These are phyloP conservation scores for Microcebus tavaratra DNA, from an alignment of 2,113 vertebrate genomes.

Conservation along the genomic window DNA sequence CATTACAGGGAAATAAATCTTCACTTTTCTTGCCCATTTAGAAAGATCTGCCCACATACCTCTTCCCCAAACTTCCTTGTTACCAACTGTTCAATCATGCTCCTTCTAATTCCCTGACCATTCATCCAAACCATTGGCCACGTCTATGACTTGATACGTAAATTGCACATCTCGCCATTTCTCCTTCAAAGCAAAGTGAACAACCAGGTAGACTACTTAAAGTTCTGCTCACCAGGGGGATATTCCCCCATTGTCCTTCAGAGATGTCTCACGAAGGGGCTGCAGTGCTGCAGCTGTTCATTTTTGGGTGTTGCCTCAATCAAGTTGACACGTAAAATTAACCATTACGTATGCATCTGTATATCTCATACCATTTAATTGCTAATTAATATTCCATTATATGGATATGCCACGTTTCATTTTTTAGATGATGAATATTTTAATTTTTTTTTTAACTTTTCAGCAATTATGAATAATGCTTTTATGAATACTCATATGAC, in stretches of 20 bases:
- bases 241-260: background rate
- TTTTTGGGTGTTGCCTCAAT: background rate
- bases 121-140: background rate
- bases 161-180: background rate
- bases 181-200: background rate
- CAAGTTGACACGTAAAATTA: background rate
- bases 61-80: background rate
- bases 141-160: background rate
- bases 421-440: background rate
- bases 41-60: background rate
- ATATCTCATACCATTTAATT: background rate
- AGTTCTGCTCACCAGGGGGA: background rate
- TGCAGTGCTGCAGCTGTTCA: background rate
- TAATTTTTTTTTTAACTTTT: background rate
- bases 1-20: background rate
- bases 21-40: background rate
- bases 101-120: background rate
- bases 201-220: background rate
- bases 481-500: background rate
- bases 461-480: background rate
- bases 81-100: background rate
- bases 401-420: background rate
- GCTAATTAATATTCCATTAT: background rate
- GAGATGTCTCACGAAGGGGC: background rate
- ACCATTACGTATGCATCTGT: no score